A percentile compares a stretch with the other conserved stretches of the same genome.
Evolutionary conservation across 2,888 invertebrate species (phyloP).

Genomic region (Drosophila putrida): DNA sequence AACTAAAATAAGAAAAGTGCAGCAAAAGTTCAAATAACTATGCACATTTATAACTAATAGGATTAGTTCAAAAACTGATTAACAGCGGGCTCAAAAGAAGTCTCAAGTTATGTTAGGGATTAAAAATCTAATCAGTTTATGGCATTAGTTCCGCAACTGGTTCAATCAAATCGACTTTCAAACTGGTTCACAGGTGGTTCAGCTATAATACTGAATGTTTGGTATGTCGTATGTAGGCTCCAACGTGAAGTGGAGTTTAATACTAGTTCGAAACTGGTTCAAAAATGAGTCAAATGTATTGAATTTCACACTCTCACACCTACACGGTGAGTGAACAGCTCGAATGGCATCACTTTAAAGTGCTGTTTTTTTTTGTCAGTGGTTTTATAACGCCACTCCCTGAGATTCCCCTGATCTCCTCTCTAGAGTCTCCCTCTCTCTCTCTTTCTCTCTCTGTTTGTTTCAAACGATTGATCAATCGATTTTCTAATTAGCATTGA

Average conservation of each 20-base stretch:
- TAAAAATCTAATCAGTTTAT: not conserved
- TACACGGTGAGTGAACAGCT: conserved; percentile 14
- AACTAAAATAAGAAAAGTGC: no score
- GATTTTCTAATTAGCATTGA: conserved; percentile 70
- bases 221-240: not conserved
- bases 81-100: no score
- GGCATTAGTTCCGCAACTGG: conserved; percentile 2
- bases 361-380: conserved; percentile 2
- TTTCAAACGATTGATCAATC: conserved; percentile 61
- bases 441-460: conserved; percentile 1
- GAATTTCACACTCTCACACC: conserved; percentile 31
- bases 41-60: no score
- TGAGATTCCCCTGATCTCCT: not conserved
- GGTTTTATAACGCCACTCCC: conserved; percentile 22
- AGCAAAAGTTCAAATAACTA: not conserved
- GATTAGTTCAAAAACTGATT: not conserved
- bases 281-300: conserved; percentile 30
- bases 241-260: not conserved
- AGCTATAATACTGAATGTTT: not conserved
- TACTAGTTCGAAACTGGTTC: conserved; percentile 25
- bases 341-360: conserved; percentile 21
- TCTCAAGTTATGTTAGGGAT: not conserved
- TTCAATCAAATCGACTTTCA: not conserved
- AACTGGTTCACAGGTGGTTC: conserved; percentile 5
- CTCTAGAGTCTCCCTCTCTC: no score